Percentiles rank a stretch among this genome's conserved stretches.
Conservation (phyloP, 2,888 invertebrate genomes). For the Nemoura dubitans region DNA sequence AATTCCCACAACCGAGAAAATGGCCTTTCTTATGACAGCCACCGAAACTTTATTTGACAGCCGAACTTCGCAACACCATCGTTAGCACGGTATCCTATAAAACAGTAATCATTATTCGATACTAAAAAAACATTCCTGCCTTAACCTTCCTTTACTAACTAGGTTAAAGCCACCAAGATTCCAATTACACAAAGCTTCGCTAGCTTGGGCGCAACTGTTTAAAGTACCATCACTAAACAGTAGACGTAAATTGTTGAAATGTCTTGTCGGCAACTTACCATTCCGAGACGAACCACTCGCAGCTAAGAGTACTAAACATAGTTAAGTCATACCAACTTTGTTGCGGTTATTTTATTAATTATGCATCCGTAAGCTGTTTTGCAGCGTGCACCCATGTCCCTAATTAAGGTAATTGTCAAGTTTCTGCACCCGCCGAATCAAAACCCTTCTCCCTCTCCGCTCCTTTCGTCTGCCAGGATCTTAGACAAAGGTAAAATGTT, state of each 20-base stretch:
- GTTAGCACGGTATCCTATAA: not conserved
- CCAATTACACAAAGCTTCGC: not conserved
- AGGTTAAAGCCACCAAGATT: not conserved
- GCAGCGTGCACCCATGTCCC: not conserved
- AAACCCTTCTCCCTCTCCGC: not conserved
- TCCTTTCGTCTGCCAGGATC: not conserved
- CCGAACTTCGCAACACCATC: not conserved
- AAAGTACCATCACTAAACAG: not conserved
- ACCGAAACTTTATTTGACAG: not conserved
- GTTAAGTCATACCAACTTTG: not conserved
- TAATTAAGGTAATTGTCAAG: constrained; percentile 12
- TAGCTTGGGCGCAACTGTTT: not conserved
- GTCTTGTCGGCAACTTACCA: not conserved
- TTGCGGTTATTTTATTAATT: not conserved
- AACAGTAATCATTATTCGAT: not conserved
- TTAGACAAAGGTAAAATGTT: not conserved
- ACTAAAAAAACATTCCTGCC: not conserved
- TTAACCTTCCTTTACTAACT: not conserved
- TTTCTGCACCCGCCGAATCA: not conserved
- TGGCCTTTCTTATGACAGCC: not conserved
- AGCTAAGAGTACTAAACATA: not conserved
- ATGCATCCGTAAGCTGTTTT: not conserved
- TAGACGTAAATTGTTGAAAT: not conserved
- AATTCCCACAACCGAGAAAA: not conserved
- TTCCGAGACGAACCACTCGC: not conserved